Conservation (phyloP, 1,140 invertebrate species). For the Ephestia elutella region DNA sequence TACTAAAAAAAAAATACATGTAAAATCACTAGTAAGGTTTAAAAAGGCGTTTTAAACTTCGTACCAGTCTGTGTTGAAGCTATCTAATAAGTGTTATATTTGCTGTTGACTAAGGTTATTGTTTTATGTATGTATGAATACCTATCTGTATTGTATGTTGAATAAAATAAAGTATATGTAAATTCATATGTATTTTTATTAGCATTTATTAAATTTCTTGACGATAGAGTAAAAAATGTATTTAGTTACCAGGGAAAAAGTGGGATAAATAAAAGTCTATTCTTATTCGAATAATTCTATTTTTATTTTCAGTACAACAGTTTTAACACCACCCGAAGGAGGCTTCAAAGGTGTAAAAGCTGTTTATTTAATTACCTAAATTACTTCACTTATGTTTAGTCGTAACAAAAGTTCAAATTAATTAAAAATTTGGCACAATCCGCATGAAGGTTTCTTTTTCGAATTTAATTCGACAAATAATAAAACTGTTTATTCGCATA, state of each 20-base stretch:
- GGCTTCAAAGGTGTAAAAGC: conserved; percentile 61
- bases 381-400: conserved; percentile 35
- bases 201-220: too few relatives aligned
- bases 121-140: conserved; percentile 9
- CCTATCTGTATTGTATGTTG: conserved; percentile 7
- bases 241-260: not conserved
- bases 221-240: too few relatives aligned
- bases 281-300: conserved; percentile 66
- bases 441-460: not conserved
- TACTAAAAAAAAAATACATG: not conserved
- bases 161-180: conserved; percentile 9
- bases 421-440: conserved; percentile 52
- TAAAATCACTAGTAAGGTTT: not conserved
- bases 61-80: conserved; percentile 2
- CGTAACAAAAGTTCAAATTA: conserved; percentile 36
- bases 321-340: conserved; percentile 60
- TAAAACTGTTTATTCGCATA: not conserved
- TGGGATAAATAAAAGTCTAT: conserved; percentile 36
- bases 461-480: not conserved
- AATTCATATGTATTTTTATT: not conserved
- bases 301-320: conserved; percentile 68
- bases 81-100: conserved; percentile 14
- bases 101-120: conserved; percentile 12
- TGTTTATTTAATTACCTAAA: conserved; percentile 52
- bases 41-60: not conserved